These are phyloP conservation scores for Neoscelio sp. DNA, from an alignment of 2,888 invertebrate genomes.

Conservation along the genomic window DNA sequence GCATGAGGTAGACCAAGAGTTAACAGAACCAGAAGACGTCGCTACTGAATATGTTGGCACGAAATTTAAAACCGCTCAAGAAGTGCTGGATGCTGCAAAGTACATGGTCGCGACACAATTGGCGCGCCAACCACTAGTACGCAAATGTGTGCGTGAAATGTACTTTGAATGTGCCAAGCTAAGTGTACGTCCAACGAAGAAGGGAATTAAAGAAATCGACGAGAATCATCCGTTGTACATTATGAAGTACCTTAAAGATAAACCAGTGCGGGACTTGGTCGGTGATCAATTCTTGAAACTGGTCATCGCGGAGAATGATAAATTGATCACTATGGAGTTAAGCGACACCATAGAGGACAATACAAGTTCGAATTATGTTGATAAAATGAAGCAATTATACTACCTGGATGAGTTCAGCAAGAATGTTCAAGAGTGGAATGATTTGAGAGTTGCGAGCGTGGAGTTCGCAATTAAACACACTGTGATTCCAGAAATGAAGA, in stretches of 20 bases:
- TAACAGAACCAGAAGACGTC: constrained; percentile 91
- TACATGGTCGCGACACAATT: constrained; percentile 98
- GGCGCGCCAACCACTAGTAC: constrained; percentile 94
- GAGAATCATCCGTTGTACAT: constrained; percentile 95
- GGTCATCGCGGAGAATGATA: constrained; percentile 91
- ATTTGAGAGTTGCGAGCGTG: constrained; percentile 93
- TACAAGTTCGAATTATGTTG: constrained; percentile 90
- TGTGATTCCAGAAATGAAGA: constrained; percentile 94
- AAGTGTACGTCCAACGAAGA: constrained; percentile 92
- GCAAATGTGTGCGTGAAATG: constrained; percentile 93
- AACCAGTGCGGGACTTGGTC: constrained; percentile 94
- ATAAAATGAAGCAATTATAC: constrained; percentile 94
- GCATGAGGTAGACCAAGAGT: constrained; percentile 97
- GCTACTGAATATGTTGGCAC: constrained; percentile 88
- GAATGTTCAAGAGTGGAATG: constrained; percentile 98
- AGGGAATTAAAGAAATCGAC: constrained; percentile 97
- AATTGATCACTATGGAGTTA: constrained; percentile 89
- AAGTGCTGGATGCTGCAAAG: constrained; percentile 94
- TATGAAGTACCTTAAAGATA: constrained; percentile 95
- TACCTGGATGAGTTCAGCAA: constrained; percentile 97
- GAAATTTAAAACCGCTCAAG: constrained; percentile 86
- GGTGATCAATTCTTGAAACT: constrained; percentile 96
- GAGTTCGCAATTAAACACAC: constrained; percentile 94
- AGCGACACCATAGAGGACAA: constrained; percentile 92
- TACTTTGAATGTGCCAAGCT: constrained; percentile 95